Percentiles rank a stretch among this genome's conserved stretches.
Evolutionary conservation across 1,140 invertebrate genomes (phyloP).

Genomic region (Lethocerus indicus): DNA sequence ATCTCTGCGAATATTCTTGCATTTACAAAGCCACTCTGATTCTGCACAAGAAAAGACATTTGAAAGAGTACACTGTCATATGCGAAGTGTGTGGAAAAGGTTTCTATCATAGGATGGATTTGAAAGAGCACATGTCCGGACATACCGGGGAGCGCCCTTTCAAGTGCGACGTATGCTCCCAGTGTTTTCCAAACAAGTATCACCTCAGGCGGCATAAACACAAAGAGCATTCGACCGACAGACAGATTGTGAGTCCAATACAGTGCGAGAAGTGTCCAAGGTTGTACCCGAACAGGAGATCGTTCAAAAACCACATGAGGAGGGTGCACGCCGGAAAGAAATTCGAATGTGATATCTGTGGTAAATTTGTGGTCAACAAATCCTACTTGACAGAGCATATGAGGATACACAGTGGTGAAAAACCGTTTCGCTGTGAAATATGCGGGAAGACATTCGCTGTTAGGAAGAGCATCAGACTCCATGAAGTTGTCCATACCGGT

Average conservation of each 20-base stretch:
- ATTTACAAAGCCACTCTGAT: slow-evolving; percentile 25
- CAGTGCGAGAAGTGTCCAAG: slow-evolving; percentile 36
- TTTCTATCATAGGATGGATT: slow-evolving; percentile 26
- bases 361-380: slow-evolving; percentile 63
- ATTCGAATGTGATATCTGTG: slow-evolving; percentile 63
- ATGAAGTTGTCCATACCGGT: slow-evolving; percentile 5
- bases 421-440: slow-evolving; percentile 62
- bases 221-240: slow-evolving; percentile 17
- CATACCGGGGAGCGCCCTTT: slow-evolving; percentile 34
- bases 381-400: slow-evolving; percentile 59
- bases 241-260: slow-evolving; percentile 37
- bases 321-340: slow-evolving; percentile 6
- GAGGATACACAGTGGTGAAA: slow-evolving; percentile 66
- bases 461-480: neutral
- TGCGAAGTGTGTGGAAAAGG: slow-evolving; percentile 29
- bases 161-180: slow-evolving; percentile 34
- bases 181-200: slow-evolving; percentile 28
- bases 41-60: slow-evolving; percentile 25
- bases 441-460: slow-evolving; percentile 1
- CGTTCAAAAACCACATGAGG: slow-evolving; percentile 34
- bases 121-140: slow-evolving; percentile 20
- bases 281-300: slow-evolving; percentile 57
- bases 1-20: slow-evolving; percentile 2
- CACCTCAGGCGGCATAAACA: slow-evolving; percentile 17
- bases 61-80: slow-evolving; percentile 22